These are phyloP conservation scores for Paradisaea rubra DNA, from an alignment of 2,113 vertebrate species.

Conservation along the genomic window DNA sequence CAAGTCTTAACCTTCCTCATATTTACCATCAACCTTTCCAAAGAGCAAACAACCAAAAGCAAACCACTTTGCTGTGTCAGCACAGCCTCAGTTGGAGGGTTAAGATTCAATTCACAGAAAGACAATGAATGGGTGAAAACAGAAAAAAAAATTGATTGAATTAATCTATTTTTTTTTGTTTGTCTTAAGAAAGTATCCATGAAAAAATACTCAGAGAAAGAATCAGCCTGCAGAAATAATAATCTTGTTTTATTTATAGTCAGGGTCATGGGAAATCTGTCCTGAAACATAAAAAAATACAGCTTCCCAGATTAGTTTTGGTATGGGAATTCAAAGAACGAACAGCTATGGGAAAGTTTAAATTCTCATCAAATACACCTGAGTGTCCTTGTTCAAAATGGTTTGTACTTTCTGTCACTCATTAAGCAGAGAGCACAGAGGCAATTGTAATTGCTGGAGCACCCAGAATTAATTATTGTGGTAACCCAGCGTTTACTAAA, in stretches of 20 bases:
- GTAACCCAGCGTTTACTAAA: neutral
- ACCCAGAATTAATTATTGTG: neutral
- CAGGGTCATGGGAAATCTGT: slow-evolving; percentile 43
- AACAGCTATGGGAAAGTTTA: slow-evolving; percentile 50
- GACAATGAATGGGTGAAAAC: neutral
- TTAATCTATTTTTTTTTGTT: neutral
- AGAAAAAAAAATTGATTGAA: neutral
- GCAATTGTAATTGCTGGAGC: neutral
- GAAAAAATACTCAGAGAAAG: slow-evolving; percentile 5
- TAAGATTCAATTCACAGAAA: neutral
- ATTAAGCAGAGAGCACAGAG: neutral
- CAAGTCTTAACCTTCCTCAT: neutral
- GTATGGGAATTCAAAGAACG: slow-evolving; percentile 47
- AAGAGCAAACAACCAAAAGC: neutral
- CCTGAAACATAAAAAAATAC: neutral
- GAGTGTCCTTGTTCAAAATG: neutral
- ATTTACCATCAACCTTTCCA: neutral
- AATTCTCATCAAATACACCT: slow-evolving; percentile 45
- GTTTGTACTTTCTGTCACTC: neutral
- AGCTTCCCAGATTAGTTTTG: slow-evolving; percentile 41
- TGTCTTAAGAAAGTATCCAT: neutral
- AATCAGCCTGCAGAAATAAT: slow-evolving; percentile 40
- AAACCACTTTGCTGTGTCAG: neutral
- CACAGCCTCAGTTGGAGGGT: neutral
- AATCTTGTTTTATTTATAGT: slow-evolving; percentile 57